phyloP scores from a whole-genome alignment of 2,113 vertebrate genomes.

The Pithys albifrons region DNA sequence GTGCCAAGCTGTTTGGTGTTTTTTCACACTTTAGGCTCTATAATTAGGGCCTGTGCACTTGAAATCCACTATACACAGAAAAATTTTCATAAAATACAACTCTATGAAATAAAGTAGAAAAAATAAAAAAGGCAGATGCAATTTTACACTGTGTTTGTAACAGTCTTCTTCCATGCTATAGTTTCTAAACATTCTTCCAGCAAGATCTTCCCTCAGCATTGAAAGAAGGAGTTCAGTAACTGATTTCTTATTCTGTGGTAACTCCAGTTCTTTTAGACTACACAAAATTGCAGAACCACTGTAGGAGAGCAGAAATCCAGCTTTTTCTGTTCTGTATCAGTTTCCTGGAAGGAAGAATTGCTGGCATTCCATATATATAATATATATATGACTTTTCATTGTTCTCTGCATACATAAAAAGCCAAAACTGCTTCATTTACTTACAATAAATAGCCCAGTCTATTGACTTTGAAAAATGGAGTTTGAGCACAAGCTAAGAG shows the following conservation, averaged over 20 bases:
- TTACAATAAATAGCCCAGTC: neutral
- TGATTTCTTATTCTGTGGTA: neutral
- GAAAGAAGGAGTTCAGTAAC: neutral
- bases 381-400: neutral
- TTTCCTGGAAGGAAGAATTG: neutral
- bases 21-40: neutral
- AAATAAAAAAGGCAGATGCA: neutral
- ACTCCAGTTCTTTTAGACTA: neutral
- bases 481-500: neutral
- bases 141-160: neutral
- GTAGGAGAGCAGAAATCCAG: neutral
- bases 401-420: neutral
- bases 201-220: neutral
- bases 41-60: neutral
- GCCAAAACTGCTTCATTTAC: neutral
- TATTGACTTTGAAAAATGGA: neutral
- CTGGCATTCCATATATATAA: neutral
- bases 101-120: neutral
- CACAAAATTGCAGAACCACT: neutral
- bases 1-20: rapidly evolving
- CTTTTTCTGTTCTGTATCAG: neutral
- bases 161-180: neutral
- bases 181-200: neutral
- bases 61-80: neutral
- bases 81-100: neutral